Evolutionary conservation across 2,888 invertebrate species (phyloP).

Genomic region (Cataglyphis cursor): DNA sequence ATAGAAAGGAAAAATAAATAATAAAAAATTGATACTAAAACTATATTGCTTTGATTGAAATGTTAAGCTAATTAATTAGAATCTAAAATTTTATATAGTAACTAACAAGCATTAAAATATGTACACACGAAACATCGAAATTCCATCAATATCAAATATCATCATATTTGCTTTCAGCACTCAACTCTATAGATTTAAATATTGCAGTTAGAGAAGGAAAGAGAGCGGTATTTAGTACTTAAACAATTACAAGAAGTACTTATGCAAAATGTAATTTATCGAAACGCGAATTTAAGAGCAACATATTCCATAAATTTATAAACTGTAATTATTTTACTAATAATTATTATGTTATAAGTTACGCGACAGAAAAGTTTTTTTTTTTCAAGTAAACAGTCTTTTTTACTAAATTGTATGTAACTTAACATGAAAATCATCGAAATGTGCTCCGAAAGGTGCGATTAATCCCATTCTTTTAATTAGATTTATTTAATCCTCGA

Average conservation of each 20-base stretch:
- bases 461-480: constrained; percentile 33
- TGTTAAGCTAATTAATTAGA: background rate
- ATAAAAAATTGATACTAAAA: background rate
- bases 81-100: background rate
- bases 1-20: background rate
- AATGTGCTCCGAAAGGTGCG: background rate
- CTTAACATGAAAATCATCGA: constrained; percentile 22
- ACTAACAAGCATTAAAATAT: background rate
- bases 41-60: background rate
- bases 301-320: constrained; percentile 13
- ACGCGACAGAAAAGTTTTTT: background rate
- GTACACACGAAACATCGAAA: background rate
- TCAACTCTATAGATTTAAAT: constrained; percentile 10
- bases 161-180: constrained; percentile 1
- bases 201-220: constrained; percentile 1
- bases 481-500: constrained; percentile 17
- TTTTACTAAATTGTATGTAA: background rate
- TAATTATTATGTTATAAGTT: constrained; percentile 8
- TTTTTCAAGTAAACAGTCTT: constrained; percentile 13
- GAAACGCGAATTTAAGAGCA: background rate
- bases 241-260: constrained; percentile 17
- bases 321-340: constrained; percentile 10
- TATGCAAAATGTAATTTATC: constrained; percentile 12
- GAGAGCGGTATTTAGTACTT: constrained; percentile 17
- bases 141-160: background rate